These are phyloP conservation scores for Pao palembangensis DNA, from an alignment of 2,113 vertebrate genomes.

Conservation along the genomic window DNA sequence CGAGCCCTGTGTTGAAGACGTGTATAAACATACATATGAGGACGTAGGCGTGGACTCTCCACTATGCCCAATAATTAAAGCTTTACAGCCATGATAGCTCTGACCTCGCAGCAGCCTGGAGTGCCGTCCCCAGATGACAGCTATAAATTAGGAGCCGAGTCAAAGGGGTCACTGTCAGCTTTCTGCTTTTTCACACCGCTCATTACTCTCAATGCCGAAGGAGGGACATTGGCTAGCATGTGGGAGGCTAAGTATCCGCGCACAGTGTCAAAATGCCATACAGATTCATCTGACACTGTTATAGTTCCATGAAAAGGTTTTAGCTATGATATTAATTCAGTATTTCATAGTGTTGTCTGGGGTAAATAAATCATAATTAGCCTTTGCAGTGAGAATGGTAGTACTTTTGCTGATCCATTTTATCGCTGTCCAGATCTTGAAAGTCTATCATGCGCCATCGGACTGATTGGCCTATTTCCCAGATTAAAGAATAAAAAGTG, in stretches of 20 bases:
- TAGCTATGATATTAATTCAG: too few species aligned
- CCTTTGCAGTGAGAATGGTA: conserved; percentile 27
- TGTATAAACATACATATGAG: too few species aligned
- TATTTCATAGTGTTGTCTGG: conserved; percentile 19
- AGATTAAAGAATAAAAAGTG: conserved; percentile 22
- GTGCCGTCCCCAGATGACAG: conserved; percentile 25
- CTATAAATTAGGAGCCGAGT: conserved; percentile 51
- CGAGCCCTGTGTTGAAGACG: too few species aligned
- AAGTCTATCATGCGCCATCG: conserved; percentile 23
- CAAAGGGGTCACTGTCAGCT: conserved; percentile 60
- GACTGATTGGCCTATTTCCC: conserved; percentile 14
- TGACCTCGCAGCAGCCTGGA: conserved; percentile 39
- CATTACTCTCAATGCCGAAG: conserved; percentile 58
- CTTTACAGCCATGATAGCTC: conserved; percentile 38
- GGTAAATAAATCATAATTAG: conserved; percentile 63
- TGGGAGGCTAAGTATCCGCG: conserved; percentile 34
- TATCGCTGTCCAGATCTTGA: conserved; percentile 1
- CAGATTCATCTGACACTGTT: too few species aligned
- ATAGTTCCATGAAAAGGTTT: too few species aligned
- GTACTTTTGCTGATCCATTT: conserved; percentile 26
- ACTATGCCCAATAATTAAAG: conserved; percentile 50
- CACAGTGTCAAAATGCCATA: conserved; percentile 20
- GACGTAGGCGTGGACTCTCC: conserved; percentile 1
- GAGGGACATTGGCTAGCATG: conserved; percentile 35
- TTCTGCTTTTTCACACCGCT: conserved; percentile 52